Evolutionary conservation across 2,797 vertebrate genomes (phyloP), one percentile per base, ranked within the genome.

Genomic region (Remorina albescens): DNA sequence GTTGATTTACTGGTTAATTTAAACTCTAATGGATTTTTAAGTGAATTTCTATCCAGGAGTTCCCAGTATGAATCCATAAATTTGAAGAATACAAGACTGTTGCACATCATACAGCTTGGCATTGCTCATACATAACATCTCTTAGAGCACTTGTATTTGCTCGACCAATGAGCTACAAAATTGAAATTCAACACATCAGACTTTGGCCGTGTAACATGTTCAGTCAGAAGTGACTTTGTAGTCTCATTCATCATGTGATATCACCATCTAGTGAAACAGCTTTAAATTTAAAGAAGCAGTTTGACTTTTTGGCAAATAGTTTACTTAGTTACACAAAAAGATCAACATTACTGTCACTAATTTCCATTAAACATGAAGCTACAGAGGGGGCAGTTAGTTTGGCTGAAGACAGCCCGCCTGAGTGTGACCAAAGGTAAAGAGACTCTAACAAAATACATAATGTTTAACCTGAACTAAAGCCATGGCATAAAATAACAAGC

Each of bases 91-190:
- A n/a, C 63, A 71, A 61, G 36, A 61, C 32, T 10, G 28, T 8
- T 18, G 61, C 51, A 56, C 30, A 55, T 18, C 6, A 8, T 42
- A 19, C 18, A 57, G 30, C 6, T 2, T 9, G 11, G 61, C 59
- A 71, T 72, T 72, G 55, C 63, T 77, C 47, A 41, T 28, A 63
- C 23, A 47, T 41, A 36, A 71, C 67, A 74, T 80, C 82, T 72
- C 58, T 61, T 69, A 70, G 44, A 18, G 65, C 32, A 41, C 54
- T 76, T 71, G 34, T 64, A 81, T 87, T 75, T 83, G 53, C 65
- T 72, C 50, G 76, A 76, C 60, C 67, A 71, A 60, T 59, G 64
- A 82, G 74, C 68, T 81, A 78, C 69, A 80, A 83, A 84, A 84
- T 63, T 81, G 32, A 75, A 84, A 82, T 71, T 82, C 51, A 70